phyloP scores from a whole-genome alignment of 2,888 invertebrate species.

The Himalopsyche japonica region DNA sequence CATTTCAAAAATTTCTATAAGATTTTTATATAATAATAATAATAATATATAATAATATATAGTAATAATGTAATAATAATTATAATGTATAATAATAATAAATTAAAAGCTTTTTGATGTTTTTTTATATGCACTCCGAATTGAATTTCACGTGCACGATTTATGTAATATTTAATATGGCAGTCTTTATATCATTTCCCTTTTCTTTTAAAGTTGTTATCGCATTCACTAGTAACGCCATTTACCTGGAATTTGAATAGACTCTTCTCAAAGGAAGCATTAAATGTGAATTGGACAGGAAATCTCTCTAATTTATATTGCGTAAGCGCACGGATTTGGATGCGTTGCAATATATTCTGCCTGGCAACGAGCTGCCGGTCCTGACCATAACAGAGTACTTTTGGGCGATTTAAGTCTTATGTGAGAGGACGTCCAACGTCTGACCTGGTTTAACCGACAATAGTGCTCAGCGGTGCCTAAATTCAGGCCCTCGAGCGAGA shows the following conservation, averaged over 20 bases:
- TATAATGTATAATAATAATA: too few species aligned
- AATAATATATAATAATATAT: too few species aligned
- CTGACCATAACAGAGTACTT: background rate
- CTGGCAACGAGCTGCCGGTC: background rate
- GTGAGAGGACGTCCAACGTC: background rate
- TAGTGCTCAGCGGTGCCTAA: background rate
- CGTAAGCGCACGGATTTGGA: background rate
- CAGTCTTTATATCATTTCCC: too few species aligned
- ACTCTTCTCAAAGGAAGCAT: background rate
- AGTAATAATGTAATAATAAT: too few species aligned
- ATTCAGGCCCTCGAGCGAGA: background rate
- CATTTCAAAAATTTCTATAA: too few species aligned
- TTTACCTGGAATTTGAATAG: background rate
- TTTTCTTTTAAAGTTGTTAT: too few species aligned
- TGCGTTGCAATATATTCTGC: background rate
- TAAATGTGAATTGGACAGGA: background rate
- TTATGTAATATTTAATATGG: too few species aligned
- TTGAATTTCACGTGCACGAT: too few species aligned
- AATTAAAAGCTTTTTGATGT: too few species aligned
- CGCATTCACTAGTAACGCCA: too few species aligned
- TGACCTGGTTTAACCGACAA: background rate
- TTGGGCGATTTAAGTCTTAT: background rate
- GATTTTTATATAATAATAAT: too few species aligned
- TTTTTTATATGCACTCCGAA: too few species aligned
- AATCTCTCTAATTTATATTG: background rate